Percentiles rank a stretch among this genome's conserved stretches.
Evolutionary conservation across 2,888 invertebrate species (phyloP).

Genomic region (Listrodromus nycthemerus): DNA sequence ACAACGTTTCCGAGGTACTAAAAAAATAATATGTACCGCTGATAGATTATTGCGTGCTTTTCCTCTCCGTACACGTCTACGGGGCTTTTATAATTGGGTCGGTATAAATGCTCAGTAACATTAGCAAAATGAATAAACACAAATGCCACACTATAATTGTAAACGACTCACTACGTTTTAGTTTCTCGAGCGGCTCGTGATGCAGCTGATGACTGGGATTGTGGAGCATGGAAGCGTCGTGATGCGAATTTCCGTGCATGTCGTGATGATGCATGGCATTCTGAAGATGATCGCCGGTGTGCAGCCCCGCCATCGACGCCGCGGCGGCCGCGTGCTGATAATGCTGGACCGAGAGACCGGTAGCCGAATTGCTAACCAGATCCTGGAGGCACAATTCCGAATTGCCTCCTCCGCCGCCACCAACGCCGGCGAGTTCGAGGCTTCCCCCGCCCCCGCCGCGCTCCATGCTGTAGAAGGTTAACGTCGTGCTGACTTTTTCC

Average conservation of each 20-base stretch:
- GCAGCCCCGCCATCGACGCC: slow-evolving; percentile 84
- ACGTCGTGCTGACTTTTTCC: slow-evolving; percentile 85
- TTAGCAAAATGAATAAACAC: background rate
- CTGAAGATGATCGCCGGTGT: slow-evolving; percentile 85
- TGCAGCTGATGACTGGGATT: slow-evolving; percentile 88
- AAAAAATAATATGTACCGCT: too few relatives aligned
- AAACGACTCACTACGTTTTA: slow-evolving; percentile 90
- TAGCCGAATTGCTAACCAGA: slow-evolving; percentile 87
- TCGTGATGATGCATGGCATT: slow-evolving; percentile 79
- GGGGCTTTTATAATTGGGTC: too few relatives aligned
- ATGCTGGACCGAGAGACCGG: slow-evolving; percentile 85
- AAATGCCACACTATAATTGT: slow-evolving; percentile 56
- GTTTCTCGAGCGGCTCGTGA: slow-evolving; percentile 91
- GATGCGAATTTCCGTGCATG: slow-evolving; percentile 83
- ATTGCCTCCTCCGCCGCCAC: slow-evolving; percentile 82
- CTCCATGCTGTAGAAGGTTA: slow-evolving; percentile 84
- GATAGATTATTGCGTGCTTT: too few relatives aligned
- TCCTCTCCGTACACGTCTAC: too few relatives aligned
- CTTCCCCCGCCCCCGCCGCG: slow-evolving; percentile 83
- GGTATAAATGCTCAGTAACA: too few relatives aligned
- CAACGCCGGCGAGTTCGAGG: slow-evolving; percentile 83
- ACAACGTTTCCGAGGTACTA: background rate
- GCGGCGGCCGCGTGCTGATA: slow-evolving; percentile 86
- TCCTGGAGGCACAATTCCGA: slow-evolving; percentile 91
- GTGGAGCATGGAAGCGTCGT: slow-evolving; percentile 86